Percentiles rank a stretch among this genome's conserved stretches.
Conservation (phyloP, 2,113 vertebrate genomes). For the Naja naja region DNA sequence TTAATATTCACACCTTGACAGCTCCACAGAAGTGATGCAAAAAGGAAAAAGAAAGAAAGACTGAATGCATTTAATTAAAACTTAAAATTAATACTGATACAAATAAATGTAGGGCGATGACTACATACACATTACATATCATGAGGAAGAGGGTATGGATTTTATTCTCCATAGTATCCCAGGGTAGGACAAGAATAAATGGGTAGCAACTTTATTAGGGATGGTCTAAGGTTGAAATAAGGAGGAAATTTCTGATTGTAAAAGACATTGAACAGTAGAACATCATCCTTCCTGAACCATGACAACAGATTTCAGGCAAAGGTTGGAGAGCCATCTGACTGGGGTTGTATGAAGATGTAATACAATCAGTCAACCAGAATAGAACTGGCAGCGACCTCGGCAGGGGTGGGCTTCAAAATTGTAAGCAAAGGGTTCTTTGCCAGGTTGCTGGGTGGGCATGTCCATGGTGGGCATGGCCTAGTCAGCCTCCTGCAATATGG, state of each 20-base stretch:
- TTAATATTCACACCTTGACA: constrained; percentile 24
- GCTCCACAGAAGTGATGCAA: constrained; percentile 17
- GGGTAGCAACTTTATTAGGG: neutral
- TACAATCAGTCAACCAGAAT: neutral
- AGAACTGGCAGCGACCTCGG: too few relatives aligned
- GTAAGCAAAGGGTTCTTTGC: too few relatives aligned
- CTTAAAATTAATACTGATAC: constrained; percentile 30
- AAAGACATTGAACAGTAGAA: neutral
- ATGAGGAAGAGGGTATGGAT: neutral
- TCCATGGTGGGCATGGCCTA: too few relatives aligned
- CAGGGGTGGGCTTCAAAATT: too few relatives aligned
- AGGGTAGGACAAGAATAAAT: neutral
- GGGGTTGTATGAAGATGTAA: neutral
- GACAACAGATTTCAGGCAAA: neutral
- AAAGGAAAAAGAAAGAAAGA: constrained; percentile 3
- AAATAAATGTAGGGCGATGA: constrained; percentile 18
- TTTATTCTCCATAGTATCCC: neutral
- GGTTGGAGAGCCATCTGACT: neutral
- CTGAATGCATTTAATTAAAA: constrained; percentile 32
- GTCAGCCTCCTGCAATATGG: too few relatives aligned
- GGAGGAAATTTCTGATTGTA: neutral
- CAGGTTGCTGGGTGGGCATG: too few relatives aligned
- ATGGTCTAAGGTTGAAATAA: neutral
- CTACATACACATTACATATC: neutral
- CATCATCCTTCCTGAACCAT: neutral